phyloP scores from a whole-genome alignment of 37 sponge, comb jelly and placozoan species.

The Spongilla lacustris region DNA sequence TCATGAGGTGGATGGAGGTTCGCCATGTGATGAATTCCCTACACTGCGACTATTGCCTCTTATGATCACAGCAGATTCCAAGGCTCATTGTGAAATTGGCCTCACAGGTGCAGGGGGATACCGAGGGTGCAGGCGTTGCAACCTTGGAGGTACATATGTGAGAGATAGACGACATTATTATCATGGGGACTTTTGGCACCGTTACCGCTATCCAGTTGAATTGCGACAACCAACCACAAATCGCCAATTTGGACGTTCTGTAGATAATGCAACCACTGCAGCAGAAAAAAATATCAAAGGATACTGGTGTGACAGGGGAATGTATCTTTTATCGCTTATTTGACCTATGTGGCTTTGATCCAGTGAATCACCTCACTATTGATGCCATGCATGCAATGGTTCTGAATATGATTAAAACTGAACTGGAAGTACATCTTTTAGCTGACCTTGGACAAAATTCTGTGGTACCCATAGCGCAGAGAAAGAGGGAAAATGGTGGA shows the following conservation, averaged over 20 bases:
- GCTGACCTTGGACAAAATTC: neutral
- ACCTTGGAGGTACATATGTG: constrained; percentile 7
- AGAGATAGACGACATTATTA: constrained; percentile 22
- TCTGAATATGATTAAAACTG: neutral
- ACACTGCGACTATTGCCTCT: constrained; percentile 14
- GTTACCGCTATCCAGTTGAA: neutral
- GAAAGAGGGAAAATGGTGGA: neutral
- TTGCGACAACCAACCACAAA: neutral
- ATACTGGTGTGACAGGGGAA: constrained; percentile 10
- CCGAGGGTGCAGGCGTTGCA: constrained; percentile 11
- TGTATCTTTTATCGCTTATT: neutral
- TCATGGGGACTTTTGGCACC: neutral
- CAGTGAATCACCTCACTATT: neutral
- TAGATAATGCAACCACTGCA: constrained; percentile 9
- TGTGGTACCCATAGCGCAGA: neutral
- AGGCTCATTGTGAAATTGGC: constrained; percentile 30
- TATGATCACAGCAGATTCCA: constrained; percentile 23
- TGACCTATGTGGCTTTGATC: neutral
- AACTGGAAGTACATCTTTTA: neutral
- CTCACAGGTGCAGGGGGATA: constrained; percentile 10
- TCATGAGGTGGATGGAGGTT: constrained; percentile 3
- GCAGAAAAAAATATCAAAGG: neutral
- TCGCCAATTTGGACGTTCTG: neutral
- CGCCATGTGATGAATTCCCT: neutral
- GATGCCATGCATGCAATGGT: constrained; percentile 6